Percentiles rank a stretch among this genome's conserved stretches.
Evolutionary conservation across 2,888 invertebrate genomes (phyloP).

Genomic region (Habrosyne pyritoides): DNA sequence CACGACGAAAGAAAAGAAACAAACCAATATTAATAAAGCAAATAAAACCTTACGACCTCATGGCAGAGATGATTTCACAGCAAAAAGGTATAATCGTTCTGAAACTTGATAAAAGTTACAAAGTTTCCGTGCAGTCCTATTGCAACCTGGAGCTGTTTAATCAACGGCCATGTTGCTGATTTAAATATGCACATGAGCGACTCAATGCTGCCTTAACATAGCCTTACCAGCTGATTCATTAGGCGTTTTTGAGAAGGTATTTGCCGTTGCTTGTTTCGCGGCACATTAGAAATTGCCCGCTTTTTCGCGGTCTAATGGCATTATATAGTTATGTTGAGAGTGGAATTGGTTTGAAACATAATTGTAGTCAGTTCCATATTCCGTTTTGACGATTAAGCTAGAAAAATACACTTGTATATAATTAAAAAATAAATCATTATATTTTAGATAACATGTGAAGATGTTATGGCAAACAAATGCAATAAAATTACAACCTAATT

Average conservation of each 20-base stretch:
- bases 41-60: constrained; percentile 1
- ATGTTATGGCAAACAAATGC: too few relatives aligned
- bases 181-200: constrained; percentile 63
- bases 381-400: background rate
- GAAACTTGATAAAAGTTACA: constrained; percentile 37
- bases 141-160: constrained; percentile 44
- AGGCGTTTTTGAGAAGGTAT: constrained; percentile 28
- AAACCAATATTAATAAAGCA: background rate
- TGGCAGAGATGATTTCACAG: constrained; percentile 20
- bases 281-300: background rate
- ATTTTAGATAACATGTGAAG: too few relatives aligned
- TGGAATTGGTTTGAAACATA: constrained; percentile 19
- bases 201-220: constrained; percentile 39
- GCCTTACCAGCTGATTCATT: constrained; percentile 61
- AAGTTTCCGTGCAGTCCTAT: constrained; percentile 13
- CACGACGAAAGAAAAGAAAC: background rate
- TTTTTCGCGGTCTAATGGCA: background rate
- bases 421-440: background rate
- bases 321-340: background rate
- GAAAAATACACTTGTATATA: background rate
- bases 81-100: constrained; percentile 32
- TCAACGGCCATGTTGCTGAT: constrained; percentile 63
- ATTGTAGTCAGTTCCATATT: too few relatives aligned
- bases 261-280: background rate
- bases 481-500: too few relatives aligned